Base-by-base conservation (phyloP, 2,797 vertebrate genomes). In the Gobionotothen gibberifrons region DNA sequence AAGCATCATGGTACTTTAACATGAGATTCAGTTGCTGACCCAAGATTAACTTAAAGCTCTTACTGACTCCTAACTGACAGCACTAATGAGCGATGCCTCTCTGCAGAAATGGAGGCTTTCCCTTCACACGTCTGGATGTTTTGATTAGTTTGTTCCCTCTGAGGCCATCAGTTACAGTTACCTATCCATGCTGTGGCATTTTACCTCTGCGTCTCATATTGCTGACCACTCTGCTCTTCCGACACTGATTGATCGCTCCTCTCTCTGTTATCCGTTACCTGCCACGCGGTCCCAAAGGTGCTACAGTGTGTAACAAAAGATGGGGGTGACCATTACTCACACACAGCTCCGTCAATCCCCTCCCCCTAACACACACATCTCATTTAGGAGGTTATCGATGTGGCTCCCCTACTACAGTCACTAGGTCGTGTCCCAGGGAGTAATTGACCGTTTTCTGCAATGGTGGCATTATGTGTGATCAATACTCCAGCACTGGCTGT, bases 221-320 rank as follows among this genome's bases (percentile, higher is more conserved):
- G 52, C 76, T 83, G 77, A 78, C 80, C 74, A 36, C 78, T 69
- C 78, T 63, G 75, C 72, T 68, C 15, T 22, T 54, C 72, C 58
- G 77, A 64, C 78, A 85, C 80, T 87, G 86, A 94, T 87, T 88
- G 66, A 90, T 87, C 2, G 57, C 77, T 81, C 42, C 15, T 47
- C 60, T 79, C 64, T 84, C 75, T 42, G 36, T 84, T 74, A 83
- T 85, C 84, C 51, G 57, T 89, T 82, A 80, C 66, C 77, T 90
- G 81, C 71, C 87, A 75, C 76, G 54, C 56, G 10, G 75, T 79
- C 85, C 82, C 74, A 53, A 63, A 78, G 81, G 63, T 84, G 74
- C 56, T 59, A n/a, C 72, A 36, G 63, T 74, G 79, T 78, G 79
- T 75, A 85, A 81, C 84, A 76, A 74, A 73, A 87, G 84, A 85